These are phyloP conservation scores for Neomorphus geoffroyi DNA, from an alignment of 2,797 vertebrate species.

Conservation along the genomic window DNA sequence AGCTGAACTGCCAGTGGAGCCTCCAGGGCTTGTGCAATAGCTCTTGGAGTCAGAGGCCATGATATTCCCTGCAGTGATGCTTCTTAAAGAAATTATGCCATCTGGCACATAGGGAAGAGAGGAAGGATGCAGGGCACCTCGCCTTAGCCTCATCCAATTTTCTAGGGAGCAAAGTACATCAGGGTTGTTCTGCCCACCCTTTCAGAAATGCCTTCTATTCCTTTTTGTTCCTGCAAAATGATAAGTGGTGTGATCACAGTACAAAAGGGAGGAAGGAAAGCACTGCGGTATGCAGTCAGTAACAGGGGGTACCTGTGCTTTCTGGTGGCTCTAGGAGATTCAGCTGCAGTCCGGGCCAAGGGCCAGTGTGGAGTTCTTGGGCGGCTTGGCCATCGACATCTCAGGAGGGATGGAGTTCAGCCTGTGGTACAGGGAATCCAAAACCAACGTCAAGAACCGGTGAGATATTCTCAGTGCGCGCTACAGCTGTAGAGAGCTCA, in stretches of 20 bases:
- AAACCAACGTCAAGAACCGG: constrained; percentile 95
- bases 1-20: neutral
- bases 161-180: neutral
- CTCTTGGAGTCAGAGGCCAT: neutral
- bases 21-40: rapidly evolving
- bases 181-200: neutral
- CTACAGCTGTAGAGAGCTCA: neutral
- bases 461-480: constrained; percentile 50
- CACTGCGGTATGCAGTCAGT: neutral
- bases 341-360: constrained; percentile 92
- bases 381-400: constrained; percentile 93
- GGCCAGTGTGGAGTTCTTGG: constrained; percentile 86
- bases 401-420: constrained; percentile 98
- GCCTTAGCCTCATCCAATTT: neutral
- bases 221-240: neutral
- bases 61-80: neutral
- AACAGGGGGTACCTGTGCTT: neutral
- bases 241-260: neutral
- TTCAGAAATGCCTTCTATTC: neutral
- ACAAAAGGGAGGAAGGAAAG: neutral
- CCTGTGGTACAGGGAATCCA: constrained; percentile 98
- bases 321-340: constrained; percentile 80
- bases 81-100: neutral
- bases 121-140: neutral
- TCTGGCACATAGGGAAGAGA: neutral